These are phyloP conservation scores for Macrotis lagotis DNA, from an alignment of 2,113 vertebrate species.

Conservation along the genomic window DNA sequence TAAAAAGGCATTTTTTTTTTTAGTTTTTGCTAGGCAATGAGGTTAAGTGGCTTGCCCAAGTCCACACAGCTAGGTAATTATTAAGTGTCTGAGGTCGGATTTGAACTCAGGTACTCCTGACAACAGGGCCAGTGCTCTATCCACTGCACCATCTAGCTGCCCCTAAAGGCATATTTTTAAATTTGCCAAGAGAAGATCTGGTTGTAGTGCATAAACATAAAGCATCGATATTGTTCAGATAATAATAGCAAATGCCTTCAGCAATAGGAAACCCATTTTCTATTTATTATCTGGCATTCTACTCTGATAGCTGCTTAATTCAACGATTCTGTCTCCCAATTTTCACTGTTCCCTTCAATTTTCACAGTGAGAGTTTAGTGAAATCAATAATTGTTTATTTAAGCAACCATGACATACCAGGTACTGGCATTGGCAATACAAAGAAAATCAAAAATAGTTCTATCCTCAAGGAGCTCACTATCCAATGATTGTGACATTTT, in stretches of 20 bases:
- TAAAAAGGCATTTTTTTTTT: constrained; percentile 14
- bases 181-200: not conserved
- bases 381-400: not conserved
- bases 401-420: not conserved
- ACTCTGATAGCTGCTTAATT: not conserved
- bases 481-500: not conserved
- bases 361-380: not conserved
- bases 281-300: not conserved
- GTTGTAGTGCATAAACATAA: not conserved
- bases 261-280: not conserved
- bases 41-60: no score
- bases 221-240: not conserved
- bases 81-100: no score
- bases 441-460: not conserved
- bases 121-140: no score
- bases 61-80: no score
- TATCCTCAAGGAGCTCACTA: not conserved
- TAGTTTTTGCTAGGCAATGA: no score
- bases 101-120: no score
- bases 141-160: no score
- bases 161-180: constrained; percentile 2
- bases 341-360: not conserved
- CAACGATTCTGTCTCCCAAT: not conserved
- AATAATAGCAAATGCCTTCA: constrained; percentile 36
- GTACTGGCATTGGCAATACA: not conserved